These are phyloP conservation scores for Isichthys henryi DNA, from an alignment of 2,113 vertebrate species.

Conservation along the genomic window DNA sequence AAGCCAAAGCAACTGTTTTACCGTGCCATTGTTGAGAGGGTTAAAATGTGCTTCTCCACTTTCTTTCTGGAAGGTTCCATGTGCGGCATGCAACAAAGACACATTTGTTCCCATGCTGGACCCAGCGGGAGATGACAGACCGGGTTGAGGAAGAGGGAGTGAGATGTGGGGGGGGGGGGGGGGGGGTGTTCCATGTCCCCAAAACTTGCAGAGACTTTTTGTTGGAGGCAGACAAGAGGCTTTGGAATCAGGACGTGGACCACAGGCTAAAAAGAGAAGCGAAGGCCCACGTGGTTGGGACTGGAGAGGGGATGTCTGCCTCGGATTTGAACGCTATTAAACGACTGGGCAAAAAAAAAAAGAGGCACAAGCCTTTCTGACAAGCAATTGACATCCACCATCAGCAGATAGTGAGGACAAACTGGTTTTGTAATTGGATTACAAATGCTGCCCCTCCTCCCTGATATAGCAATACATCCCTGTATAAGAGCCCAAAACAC, in stretches of 20 bases:
- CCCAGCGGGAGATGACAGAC: background rate
- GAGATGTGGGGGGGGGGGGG: background rate
- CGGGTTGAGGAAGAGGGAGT: background rate
- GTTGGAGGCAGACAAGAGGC: background rate
- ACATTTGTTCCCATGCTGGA: background rate
- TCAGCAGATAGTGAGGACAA: conserved; percentile 2
- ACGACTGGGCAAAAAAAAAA: conserved; percentile 19
- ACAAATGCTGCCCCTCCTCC: background rate
- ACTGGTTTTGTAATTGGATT: conserved; percentile 16
- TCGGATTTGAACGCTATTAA: conserved; percentile 22
- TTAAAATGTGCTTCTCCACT: conserved; percentile 4
- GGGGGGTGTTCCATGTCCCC: background rate
- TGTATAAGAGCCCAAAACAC: background rate
- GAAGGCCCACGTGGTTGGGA: conserved; percentile 3
- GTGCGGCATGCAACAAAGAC: background rate
- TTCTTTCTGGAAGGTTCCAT: conserved; percentile 16
- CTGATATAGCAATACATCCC: background rate
- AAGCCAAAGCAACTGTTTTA: conserved; percentile 38
- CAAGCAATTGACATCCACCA: conserved; percentile 22
- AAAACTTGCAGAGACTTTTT: conserved; percentile 11
- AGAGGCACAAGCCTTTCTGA: conserved; percentile 18
- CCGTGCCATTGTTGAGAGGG: conserved; percentile 16
- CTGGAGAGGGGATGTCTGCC: conserved; percentile 24
- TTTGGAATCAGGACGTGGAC: conserved; percentile 21
- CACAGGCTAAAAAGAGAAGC: background rate